Percentiles rank a stretch among this genome's conserved stretches.
Conservation (phyloP, 1,140 invertebrate species). For the Drosophila virilis region DNA sequence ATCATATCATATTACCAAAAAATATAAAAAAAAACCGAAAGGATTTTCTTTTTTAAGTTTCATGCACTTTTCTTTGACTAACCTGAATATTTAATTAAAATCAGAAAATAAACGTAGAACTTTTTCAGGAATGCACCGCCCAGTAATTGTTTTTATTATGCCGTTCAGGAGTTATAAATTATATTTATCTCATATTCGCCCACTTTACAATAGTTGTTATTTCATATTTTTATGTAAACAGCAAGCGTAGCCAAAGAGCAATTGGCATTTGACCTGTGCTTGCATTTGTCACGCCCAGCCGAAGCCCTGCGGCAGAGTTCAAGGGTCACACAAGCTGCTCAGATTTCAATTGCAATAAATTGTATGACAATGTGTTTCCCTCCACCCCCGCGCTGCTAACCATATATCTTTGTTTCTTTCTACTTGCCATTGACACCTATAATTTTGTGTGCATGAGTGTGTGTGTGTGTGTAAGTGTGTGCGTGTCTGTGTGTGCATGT, state of each 20-base stretch:
- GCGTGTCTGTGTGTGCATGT: not conserved
- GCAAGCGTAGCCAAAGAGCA: constrained; percentile 9
- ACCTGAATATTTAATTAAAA: too few relatives aligned
- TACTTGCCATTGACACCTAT: constrained; percentile 12
- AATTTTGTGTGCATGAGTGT: not conserved
- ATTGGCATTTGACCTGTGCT: constrained; percentile 18
- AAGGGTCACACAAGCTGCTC: constrained; percentile 12
- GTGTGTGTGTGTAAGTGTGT: not conserved
- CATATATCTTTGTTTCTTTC: constrained; percentile 13
- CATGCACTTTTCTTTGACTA: too few relatives aligned
- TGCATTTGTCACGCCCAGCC: constrained; percentile 1
- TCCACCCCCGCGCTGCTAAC: not conserved
- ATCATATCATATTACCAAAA: too few relatives aligned
- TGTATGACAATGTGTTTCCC: constrained; percentile 7
- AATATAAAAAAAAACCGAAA: too few relatives aligned
- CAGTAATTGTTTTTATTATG: not conserved
- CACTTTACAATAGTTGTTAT: not conserved
- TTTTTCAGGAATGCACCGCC: not conserved
- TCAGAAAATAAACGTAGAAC: too few relatives aligned
- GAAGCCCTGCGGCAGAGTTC: constrained; percentile 1
- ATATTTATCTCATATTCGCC: not conserved
- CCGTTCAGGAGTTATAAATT: not conserved
- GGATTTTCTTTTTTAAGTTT: too few relatives aligned
- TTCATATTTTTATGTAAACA: constrained; percentile 5
- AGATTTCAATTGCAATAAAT: constrained; percentile 26